Base-by-base conservation (phyloP, 2,888 invertebrate species). In the Drosophila trichaetosa region DNA sequence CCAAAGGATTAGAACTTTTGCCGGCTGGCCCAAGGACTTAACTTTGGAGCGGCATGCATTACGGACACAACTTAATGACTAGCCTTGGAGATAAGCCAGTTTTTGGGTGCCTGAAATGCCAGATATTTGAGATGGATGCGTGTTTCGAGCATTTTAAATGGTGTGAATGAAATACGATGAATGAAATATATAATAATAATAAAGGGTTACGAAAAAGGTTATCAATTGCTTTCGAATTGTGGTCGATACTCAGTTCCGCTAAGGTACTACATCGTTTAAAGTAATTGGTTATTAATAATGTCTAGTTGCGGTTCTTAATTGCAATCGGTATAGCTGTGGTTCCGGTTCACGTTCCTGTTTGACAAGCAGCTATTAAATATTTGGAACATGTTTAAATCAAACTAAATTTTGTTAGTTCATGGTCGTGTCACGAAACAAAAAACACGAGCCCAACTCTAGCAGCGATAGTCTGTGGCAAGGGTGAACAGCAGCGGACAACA, bases 1-100 rank as follows among this genome's bases (percentile, higher is more conserved):
- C 73, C 49, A 80, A 79, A 73, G 79, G 79, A 80, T 79, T 79
- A 80, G 61, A 60, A 64, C 57, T 76, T 76, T 53, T 54, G 46
- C n/a, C 53, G 49, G 57, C 33, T 56, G 24, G 51, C 27, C 54
- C n/a, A 57, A 78, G 72, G 52, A 62, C 62, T 80, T 80, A 78
- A 68, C 80, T 80, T 51, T 36, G 34, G 13, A 61, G 51, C 53
- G 59, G 34, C 49, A 64, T 59, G 53, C 60, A 57, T 67, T 61
- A 40, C 11, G 34, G 27, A 48, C n/a, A 59, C 34, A 57, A 46
- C 46, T 52, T 31, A 62, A 65, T 71, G 70, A 53, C 59, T 40
- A 36, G 33, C 38, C n/a, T n/a, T n/a, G 8, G 24, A 27, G 24
- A 21, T 61, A 34, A 21, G 13, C 27, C 49, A 40, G n/a, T 18